Base-by-base conservation (phyloP, 2,888 invertebrate genomes). In the Drosophila rubida region DNA sequence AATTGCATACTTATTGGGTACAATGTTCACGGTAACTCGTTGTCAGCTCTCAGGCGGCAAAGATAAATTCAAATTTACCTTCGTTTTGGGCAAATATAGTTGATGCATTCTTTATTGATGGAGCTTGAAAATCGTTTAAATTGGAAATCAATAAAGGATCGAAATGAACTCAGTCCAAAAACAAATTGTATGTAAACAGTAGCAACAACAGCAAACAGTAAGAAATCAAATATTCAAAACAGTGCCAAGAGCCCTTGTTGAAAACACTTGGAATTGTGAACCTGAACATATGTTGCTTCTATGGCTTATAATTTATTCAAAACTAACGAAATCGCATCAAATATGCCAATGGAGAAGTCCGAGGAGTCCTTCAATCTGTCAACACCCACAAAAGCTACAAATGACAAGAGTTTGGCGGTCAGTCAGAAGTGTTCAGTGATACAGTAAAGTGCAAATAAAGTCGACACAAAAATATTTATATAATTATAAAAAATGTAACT, bases 171-270 rank as follows among this genome's bases (percentile, higher is more conserved):
- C 8, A 55, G 32, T 45, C 9, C 8, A 37, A 45, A 54, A 9
- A 46, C 46, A 44, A 32, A 19, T 25, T 35, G 25, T 19, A 14
- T 42, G 25, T 19, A 14, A 23, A 22, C 14, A 42, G 13, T 4
- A 42, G 4, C n/a, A 46, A 11, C 13, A 19, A 51, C n/a, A 30
- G 23, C 22, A 25, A 16, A 14, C 32, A 39, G 22, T 5, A 39
- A 46, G 9, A 2, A 68, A 64, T 80, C 35, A 79, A 80, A 76
- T 82, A 80, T 81, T 87, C 60, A 87, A 78, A 71, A 71, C 54
- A 51, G 66, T 62, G 68, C 27, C 62, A 50, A 16, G 35, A 35
- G 13, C 13, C 35, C 35, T 35, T 35, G 16, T 14, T 11, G 35
- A 19, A 22, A 11, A 42, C 23, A 69, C 27, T 44, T 68, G 55